Percentiles rank a stretch among this genome's conserved stretches.
These are phyloP conservation scores for Hypothenemus hampei DNA, from an alignment of 1,140 invertebrate genomes.

Conservation along the genomic window DNA sequence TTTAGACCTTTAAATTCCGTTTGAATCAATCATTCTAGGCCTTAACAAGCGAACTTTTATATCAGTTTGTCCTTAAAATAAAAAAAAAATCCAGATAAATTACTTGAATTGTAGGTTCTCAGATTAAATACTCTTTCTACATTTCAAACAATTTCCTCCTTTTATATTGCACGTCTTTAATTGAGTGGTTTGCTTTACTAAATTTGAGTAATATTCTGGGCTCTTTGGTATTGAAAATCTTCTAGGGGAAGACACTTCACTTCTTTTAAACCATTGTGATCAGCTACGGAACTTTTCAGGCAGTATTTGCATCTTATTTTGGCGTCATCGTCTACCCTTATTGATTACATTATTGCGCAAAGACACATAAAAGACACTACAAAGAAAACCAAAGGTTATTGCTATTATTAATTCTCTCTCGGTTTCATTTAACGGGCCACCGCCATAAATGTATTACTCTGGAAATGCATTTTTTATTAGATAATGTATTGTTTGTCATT, in stretches of 20 bases:
- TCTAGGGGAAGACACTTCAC: conserved; percentile 40
- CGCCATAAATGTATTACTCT: conserved; percentile 50
- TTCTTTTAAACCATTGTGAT: conserved; percentile 36
- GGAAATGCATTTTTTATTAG: no score
- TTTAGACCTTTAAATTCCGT: neutral
- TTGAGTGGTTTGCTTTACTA: neutral
- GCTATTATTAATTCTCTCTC: conserved; percentile 78
- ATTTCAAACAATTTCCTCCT: no score
- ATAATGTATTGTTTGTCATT: no score
- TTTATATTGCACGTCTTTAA: no score
- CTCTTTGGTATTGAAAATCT: no score
- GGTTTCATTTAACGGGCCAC: conserved; percentile 71
- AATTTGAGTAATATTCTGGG: no score
- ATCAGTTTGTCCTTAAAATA: no score
- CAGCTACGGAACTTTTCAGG: conserved; percentile 41
- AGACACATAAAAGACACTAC: conserved; percentile 80
- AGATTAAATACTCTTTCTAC: no score
- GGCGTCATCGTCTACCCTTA: conserved; percentile 83
- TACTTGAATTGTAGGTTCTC: no score
- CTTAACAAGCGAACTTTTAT: no score
- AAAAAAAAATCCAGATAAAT: no score
- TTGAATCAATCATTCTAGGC: neutral
- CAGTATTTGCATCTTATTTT: conserved; percentile 83
- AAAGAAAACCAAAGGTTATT: conserved; percentile 71
- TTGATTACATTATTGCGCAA: conserved; percentile 79